A percentile compares a stretch with the other conserved stretches of the same genome.
These are phyloP conservation scores for Campylomormyrus tamandua DNA, from an alignment of 2,113 vertebrate species.

Conservation along the genomic window DNA sequence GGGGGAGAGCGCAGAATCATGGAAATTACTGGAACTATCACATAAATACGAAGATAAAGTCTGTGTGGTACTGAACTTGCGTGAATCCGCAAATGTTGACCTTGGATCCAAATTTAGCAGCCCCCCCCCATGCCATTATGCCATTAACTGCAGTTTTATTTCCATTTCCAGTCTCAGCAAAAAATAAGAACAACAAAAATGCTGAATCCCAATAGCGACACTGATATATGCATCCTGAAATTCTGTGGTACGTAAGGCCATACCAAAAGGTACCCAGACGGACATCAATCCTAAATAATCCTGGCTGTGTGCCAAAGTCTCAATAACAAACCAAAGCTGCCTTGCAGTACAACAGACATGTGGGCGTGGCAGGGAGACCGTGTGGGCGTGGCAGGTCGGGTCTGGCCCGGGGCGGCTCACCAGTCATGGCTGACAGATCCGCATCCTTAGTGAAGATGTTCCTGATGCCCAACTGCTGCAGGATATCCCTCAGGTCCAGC, in stretches of 20 bases:
- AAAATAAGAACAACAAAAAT: not conserved
- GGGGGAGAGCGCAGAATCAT: not conserved
- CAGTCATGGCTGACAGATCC: constrained; percentile 87
- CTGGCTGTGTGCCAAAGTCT: not conserved
- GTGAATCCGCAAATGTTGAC: not conserved
- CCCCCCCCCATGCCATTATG: not conserved
- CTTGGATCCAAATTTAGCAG: not conserved
- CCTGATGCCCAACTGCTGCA: constrained; percentile 80
- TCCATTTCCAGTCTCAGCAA: not conserved
- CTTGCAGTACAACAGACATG: not conserved
- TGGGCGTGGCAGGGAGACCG: too few species aligned
- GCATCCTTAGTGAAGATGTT: constrained; percentile 79
- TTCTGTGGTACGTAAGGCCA: not conserved
- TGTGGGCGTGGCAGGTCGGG: not conserved
- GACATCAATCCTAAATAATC: not conserved
- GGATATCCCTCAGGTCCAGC: constrained; percentile 77
- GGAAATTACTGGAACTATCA: not conserved
- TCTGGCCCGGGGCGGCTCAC: constrained; percentile 48
- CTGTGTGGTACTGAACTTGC: not conserved
- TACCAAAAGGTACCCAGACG: not conserved
- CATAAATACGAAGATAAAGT: not conserved
- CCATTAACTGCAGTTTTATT: not conserved
- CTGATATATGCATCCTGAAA: not conserved
- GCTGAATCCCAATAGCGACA: not conserved
- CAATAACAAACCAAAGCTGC: not conserved